Base-by-base conservation (phyloP, 1,140 invertebrate genomes). In the Atopsyche davidsoni region DNA sequence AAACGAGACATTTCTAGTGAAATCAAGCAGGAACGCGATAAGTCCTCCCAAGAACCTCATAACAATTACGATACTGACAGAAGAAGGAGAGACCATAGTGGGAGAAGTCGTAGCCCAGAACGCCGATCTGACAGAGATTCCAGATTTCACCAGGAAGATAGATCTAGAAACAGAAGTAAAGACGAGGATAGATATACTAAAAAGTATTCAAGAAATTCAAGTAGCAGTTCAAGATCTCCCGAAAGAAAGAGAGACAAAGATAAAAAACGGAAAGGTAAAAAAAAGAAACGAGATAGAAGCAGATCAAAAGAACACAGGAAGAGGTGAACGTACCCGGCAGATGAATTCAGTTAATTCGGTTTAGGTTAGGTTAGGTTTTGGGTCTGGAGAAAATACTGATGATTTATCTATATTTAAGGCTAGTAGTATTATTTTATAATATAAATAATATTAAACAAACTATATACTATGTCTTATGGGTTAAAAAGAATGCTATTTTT, bases 241-340 rank as follows among this genome's bases (percentile, higher is more conserved):
- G 62, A 66, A 48, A 62, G 57, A 34, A 69, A 65, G 46, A 60
- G 63, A 56, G 69, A 73, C 56, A 71, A 67, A 47, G 70, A 74
- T 56, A 72, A 72, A 55, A 74, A 74, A 57, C 61, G 69, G 40
- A 73, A 72, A 60, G 69, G 71, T 0, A 72, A 72, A 50, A 73
- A 72, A 60, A 73, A 72, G 62, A 72, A 70, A 50, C 61, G 70
- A 46, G 71, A 73, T 38, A 62, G 69, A 50, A 69, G 70, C 62
- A 63, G 69, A 6, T 71, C 69, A 1, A 69, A 67, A 10, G 66
- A 68, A 51, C 65, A 67, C 56, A 65, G 63, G 45, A 70, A 70
- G 39, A 57, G 68, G 64, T 70, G 62, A 28, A 70, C 24, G 24
- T 28, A 7, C 6, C 24, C 6, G 24, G 24, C 6, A 7, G 7